Conservation (phyloP, 2,113 vertebrate species). For the Platycercus adscitus region DNA sequence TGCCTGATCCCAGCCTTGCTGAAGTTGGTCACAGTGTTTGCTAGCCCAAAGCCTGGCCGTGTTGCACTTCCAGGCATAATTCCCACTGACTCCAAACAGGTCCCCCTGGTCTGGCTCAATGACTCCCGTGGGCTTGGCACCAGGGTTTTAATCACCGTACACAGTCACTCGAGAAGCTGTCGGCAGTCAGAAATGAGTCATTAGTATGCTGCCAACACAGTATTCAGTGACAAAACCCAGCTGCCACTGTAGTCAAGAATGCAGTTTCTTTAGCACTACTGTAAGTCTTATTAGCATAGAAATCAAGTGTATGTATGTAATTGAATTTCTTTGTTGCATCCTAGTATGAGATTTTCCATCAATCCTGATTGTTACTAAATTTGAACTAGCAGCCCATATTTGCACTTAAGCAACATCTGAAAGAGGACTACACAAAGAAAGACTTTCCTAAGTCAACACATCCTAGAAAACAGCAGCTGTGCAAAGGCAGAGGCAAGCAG, state of each 20-base stretch:
- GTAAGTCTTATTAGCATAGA: slow-evolving; percentile 67
- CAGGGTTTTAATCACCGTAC: slow-evolving; percentile 13
- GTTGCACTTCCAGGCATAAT: not conserved
- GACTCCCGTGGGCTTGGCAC: not conserved
- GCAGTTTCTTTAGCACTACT: slow-evolving; percentile 58
- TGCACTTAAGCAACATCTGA: slow-evolving; percentile 66
- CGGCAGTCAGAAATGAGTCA: slow-evolving; percentile 69
- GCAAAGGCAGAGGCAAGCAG: slow-evolving; percentile 50
- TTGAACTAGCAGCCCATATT: slow-evolving; percentile 65
- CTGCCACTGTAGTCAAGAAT: slow-evolving; percentile 62
- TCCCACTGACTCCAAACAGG: not conserved
- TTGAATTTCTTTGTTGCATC: slow-evolving; percentile 71
- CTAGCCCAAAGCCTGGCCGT: not conserved
- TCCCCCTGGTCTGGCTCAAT: not conserved
- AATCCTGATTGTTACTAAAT: slow-evolving; percentile 68
- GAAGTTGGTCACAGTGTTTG: not conserved
- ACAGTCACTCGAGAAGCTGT: slow-evolving; percentile 54
- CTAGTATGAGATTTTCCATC: slow-evolving; percentile 63
- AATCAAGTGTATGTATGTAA: slow-evolving; percentile 67
- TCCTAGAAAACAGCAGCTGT: slow-evolving; percentile 62
- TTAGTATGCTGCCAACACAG: slow-evolving; percentile 70
- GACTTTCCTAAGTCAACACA: slow-evolving; percentile 62
- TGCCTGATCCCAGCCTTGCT: not conserved
- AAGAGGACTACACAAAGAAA: slow-evolving; percentile 60
- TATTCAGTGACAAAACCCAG: slow-evolving; percentile 69